Conservation (phyloP, 2,797 vertebrate genomes). For the Sibirionetta formosa region DNA sequence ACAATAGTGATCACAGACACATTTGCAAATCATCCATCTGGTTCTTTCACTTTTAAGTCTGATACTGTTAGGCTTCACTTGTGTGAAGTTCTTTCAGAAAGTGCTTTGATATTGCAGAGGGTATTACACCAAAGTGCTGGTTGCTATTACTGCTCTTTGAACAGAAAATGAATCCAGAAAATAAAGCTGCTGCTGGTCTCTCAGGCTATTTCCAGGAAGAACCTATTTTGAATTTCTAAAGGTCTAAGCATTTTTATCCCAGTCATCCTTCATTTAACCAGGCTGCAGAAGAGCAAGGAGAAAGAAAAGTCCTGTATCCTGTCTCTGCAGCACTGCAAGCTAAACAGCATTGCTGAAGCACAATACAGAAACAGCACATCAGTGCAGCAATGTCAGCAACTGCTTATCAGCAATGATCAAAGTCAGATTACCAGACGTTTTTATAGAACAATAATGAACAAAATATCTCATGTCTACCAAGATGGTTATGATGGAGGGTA, state of each 20-base stretch:
- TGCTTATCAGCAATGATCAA: neutral
- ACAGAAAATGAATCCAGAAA: neutral
- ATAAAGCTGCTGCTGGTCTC: neutral
- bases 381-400: neutral
- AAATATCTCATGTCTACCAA: too few species aligned
- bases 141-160: neutral
- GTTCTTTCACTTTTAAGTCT: neutral
- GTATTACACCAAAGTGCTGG: neutral
- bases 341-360: neutral
- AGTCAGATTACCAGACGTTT: neutral
- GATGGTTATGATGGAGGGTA: neutral
- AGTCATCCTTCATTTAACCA: neutral
- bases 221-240: neutral
- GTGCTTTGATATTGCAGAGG: neutral
- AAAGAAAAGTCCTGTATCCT: neutral
- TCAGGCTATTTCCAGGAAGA: neutral
- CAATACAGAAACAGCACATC: neutral
- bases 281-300: neutral
- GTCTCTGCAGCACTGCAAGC: neutral
- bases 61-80: neutral
- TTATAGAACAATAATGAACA: neutral
- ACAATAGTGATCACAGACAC: accelerated
- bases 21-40: neutral
- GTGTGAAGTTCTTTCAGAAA: neutral
- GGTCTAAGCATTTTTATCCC: neutral